These are phyloP conservation scores for Austrolebias charrua DNA, from an alignment of 2,797 vertebrate species.

Conservation along the genomic window DNA sequence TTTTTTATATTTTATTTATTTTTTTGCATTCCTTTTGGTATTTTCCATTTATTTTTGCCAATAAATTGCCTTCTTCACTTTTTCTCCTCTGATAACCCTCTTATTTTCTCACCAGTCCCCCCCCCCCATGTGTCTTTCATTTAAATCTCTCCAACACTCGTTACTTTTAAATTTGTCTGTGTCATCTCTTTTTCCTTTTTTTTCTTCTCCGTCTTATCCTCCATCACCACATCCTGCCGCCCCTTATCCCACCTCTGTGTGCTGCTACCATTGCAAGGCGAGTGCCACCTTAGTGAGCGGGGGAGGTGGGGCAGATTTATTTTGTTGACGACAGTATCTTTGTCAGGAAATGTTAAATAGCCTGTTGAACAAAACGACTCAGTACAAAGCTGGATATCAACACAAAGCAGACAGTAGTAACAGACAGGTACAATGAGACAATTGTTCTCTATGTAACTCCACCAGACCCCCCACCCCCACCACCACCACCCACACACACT, in stretches of 20 bases:
- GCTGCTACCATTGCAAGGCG: conserved; percentile 44
- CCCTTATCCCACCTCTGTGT: conserved; percentile 13
- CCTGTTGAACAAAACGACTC: conserved; percentile 7
- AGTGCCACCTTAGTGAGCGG: conserved; percentile 33
- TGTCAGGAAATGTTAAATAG: not conserved
- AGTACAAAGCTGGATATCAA: conserved; percentile 12
- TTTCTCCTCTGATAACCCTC: not conserved
- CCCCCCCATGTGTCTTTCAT: conserved; percentile 16
- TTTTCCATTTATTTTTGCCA: not conserved
- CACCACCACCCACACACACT: conserved; percentile 13
- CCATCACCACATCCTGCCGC: conserved; percentile 11
- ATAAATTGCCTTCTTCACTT: not conserved
- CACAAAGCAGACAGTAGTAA: conserved; percentile 41
- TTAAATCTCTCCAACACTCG: conserved; percentile 3
- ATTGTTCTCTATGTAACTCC: conserved; percentile 67
- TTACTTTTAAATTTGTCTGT: conserved; percentile 24
- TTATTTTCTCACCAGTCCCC: not conserved
- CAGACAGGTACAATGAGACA: conserved; percentile 62
- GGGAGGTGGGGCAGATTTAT: conserved; percentile 18
- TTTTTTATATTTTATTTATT: too few species aligned
- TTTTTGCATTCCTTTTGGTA: not conserved
- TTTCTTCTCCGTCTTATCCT: conserved; percentile 8
- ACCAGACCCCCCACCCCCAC: conserved; percentile 28
- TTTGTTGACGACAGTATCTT: not conserved
- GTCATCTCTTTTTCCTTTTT: conserved; percentile 26